A percentile compares a stretch with the other conserved stretches of the same genome.
Evolutionary conservation across 1,140 invertebrate species (phyloP).

Genomic region (Drosophila nigrodunni): DNA sequence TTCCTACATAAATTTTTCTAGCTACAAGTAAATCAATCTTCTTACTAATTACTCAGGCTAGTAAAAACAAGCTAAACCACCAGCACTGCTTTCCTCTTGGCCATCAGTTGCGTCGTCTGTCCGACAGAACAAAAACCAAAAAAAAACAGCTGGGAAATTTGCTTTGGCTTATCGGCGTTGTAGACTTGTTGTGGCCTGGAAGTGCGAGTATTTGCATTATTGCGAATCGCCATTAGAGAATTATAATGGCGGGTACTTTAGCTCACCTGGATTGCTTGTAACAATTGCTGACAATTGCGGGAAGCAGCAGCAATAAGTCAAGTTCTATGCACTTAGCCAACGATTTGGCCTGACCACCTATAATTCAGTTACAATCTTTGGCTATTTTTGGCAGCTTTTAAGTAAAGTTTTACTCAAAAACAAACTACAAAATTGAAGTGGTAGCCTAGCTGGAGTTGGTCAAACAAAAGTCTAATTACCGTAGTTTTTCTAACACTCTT

Average conservation of each 20-base stretch:
- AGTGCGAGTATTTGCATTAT: constrained; percentile 49
- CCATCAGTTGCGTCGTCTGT: constrained; percentile 46
- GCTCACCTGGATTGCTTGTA: constrained; percentile 39
- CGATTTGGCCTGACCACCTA: constrained; percentile 14
- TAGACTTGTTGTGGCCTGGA: constrained; percentile 5
- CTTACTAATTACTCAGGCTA: no score
- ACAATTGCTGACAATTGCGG: constrained; percentile 28
- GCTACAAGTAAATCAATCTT: no score
- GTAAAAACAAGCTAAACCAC: not conserved
- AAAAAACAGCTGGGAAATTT: constrained; percentile 55
- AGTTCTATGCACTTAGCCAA: constrained; percentile 17
- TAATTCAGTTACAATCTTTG: constrained; percentile 18
- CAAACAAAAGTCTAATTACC: no score
- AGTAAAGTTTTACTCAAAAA: no score
- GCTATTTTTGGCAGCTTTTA: not conserved
- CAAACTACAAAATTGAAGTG: no score
- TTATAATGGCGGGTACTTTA: constrained; percentile 46
- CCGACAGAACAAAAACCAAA: constrained; percentile 31
- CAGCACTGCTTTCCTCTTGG: not conserved
- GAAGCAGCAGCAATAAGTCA: constrained; percentile 9
- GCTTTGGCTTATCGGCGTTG: constrained; percentile 53
- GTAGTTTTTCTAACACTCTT: no score
- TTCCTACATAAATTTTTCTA: no score
- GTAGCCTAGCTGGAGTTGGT: no score
- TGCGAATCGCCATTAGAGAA: constrained; percentile 42